Conservation (phyloP, 2,113 vertebrate genomes). For the Cheilinus undulatus region DNA sequence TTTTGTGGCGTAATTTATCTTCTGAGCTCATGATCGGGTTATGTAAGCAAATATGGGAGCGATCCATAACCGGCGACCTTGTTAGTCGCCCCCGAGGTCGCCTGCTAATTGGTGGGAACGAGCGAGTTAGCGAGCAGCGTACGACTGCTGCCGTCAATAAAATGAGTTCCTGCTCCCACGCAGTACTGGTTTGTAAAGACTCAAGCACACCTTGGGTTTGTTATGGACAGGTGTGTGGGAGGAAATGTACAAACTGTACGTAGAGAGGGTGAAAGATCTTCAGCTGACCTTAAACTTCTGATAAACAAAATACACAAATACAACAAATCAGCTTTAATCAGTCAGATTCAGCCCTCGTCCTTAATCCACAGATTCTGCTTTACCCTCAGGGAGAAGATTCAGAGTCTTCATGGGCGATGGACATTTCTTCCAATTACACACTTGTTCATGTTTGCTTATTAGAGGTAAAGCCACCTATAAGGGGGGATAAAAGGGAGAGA, state of each 20-base stretch:
- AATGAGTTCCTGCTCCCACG: constrained; percentile 15
- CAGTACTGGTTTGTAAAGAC: background rate
- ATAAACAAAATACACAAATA: too few species aligned
- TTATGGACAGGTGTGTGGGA: background rate
- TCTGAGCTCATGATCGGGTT: constrained; percentile 55
- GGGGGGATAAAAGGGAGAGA: too few species aligned
- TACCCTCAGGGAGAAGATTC: too few species aligned
- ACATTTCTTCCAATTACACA: too few species aligned
- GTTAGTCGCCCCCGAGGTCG: constrained; percentile 46
- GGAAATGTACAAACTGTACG: background rate
- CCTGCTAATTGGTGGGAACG: constrained; percentile 41
- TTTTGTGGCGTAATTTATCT: constrained; percentile 58
- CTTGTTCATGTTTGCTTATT: too few species aligned
- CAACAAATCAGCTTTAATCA: too few species aligned
- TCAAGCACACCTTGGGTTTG: background rate
- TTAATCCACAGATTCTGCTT: too few species aligned
- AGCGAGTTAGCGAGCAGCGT: constrained; percentile 7
- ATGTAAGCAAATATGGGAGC: constrained; percentile 53
- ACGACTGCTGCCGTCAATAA: constrained; percentile 17
- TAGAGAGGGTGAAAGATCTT: too few species aligned
- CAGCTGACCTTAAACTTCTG: too few species aligned
- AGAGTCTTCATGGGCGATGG: too few species aligned
- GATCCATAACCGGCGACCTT: constrained; percentile 57
- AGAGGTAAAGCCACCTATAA: too few species aligned
- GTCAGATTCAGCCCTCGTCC: too few species aligned